A percentile compares a stretch with the other conserved stretches of the same genome.
Evolutionary conservation across 2,113 vertebrate species (phyloP).

Genomic region (Stegostoma tigrinum): DNA sequence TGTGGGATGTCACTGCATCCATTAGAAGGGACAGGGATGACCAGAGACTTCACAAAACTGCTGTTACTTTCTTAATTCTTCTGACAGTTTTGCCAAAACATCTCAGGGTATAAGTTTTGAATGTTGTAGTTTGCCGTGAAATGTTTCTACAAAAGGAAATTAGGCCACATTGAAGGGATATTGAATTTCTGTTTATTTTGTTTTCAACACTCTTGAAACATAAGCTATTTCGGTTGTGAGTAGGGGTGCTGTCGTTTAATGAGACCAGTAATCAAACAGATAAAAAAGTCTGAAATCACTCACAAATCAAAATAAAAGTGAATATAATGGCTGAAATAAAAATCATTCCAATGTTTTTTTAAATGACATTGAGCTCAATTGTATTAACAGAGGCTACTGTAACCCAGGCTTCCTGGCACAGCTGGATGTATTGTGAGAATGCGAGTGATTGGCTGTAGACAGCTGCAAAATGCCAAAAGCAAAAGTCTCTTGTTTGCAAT

Average conservation of each 20-base stretch:
- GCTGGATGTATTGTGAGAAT: not conserved
- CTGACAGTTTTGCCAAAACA: conserved; percentile 8
- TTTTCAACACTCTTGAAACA: conserved; percentile 22
- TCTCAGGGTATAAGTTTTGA: conserved; percentile 8
- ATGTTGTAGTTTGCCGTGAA: conserved; percentile 16
- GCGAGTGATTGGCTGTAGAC: not conserved
- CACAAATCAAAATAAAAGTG: conserved; percentile 16
- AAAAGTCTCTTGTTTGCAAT: conserved; percentile 8
- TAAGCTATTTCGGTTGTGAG: not conserved
- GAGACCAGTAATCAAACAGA: not conserved
- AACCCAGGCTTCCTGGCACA: not conserved
- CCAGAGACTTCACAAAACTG: not conserved
- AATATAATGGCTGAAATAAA: conserved; percentile 11
- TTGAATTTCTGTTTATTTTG: conserved; percentile 25
- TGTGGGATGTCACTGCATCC: not conserved
- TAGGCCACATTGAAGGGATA: conserved; percentile 23
- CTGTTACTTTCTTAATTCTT: not conserved
- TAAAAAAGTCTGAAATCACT: conserved; percentile 1
- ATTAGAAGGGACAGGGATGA: not conserved
- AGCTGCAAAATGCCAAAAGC: conserved; percentile 19
- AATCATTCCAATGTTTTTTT: conserved; percentile 2
- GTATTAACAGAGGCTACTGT: not conserved
- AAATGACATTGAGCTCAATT: too few species aligned
- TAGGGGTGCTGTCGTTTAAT: not conserved
- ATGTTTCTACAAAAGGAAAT: conserved; percentile 16